Evolutionary conservation across 2,113 vertebrate species (phyloP).

Genomic region (Macrotus californicus): DNA sequence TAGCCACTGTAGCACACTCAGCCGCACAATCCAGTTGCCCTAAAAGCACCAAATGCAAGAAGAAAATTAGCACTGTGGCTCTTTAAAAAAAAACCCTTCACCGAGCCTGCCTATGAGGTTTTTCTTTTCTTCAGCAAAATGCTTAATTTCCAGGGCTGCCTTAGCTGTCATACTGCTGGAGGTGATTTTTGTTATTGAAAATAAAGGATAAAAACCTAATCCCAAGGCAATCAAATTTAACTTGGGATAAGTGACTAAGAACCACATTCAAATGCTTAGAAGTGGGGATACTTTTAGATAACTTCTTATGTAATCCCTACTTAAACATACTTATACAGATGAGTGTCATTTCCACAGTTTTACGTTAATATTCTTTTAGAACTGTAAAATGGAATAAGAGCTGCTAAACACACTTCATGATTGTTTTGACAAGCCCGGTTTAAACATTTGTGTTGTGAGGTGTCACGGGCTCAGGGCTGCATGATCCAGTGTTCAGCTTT

Average conservation of each 20-base stretch:
- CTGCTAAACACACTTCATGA: constrained; percentile 2
- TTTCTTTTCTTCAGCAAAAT: constrained; percentile 35
- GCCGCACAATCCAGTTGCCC: not conserved
- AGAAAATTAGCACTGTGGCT: constrained; percentile 24
- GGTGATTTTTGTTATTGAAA: constrained; percentile 51
- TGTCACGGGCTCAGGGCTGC: not conserved
- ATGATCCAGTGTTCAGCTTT: not conserved
- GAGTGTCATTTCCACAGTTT: constrained; percentile 8
- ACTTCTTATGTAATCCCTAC: constrained; percentile 44
- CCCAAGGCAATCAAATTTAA: constrained; percentile 48
- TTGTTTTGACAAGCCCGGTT: constrained; percentile 8
- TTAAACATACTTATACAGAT: constrained; percentile 17
- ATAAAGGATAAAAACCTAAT: constrained; percentile 54
- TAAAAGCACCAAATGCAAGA: constrained; percentile 34
- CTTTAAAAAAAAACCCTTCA: not conserved
- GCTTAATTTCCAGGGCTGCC: not conserved
- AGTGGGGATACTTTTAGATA: constrained; percentile 6
- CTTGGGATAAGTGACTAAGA: constrained; percentile 24
- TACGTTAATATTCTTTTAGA: constrained; percentile 41
- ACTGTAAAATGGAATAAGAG: constrained; percentile 15
- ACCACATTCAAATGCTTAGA: constrained; percentile 1
- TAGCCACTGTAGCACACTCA: not conserved
- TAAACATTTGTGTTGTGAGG: not conserved
- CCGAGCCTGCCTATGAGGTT: not conserved
- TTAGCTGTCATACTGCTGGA: not conserved